phyloP scores from a whole-genome alignment of 2,888 invertebrate species.

The Rosalia funebris region DNA sequence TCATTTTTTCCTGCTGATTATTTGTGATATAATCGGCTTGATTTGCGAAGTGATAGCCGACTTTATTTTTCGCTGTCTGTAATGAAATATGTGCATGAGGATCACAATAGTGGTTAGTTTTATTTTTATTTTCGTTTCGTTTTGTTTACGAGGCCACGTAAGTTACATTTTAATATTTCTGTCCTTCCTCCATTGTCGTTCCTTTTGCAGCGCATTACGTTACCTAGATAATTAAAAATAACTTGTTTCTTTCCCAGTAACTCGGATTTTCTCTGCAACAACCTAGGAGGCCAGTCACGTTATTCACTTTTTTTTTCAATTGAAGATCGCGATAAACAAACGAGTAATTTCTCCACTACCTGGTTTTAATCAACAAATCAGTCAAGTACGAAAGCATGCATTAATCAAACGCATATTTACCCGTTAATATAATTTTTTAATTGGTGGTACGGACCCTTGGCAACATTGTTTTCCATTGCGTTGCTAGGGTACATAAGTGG shows the following conservation, averaged over 20 bases:
- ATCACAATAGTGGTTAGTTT: constrained; percentile 52
- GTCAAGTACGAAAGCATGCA: no score
- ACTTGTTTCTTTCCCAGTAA: background rate
- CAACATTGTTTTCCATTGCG: background rate
- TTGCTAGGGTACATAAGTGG: constrained; percentile 13
- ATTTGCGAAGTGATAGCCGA: constrained; percentile 35
- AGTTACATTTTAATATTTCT: constrained; percentile 22
- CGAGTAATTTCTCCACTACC: background rate
- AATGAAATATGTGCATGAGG: constrained; percentile 59
- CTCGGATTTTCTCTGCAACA: background rate
- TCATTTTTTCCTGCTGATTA: constrained; percentile 30
- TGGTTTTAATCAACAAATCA: background rate
- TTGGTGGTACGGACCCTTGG: background rate
- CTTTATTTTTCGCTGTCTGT: constrained; percentile 44
- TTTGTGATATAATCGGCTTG: constrained; percentile 28
- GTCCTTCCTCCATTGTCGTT: constrained; percentile 12
- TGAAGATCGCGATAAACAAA: background rate
- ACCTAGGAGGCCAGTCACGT: background rate
- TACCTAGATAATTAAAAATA: background rate
- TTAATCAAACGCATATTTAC: no score
- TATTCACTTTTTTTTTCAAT: background rate
- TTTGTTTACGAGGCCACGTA: constrained; percentile 11
- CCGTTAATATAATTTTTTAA: no score
- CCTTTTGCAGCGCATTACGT: background rate
- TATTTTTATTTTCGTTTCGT: constrained; percentile 13